These are phyloP conservation scores for Cheilosia variabilis DNA, from an alignment of 2,888 invertebrate genomes.

Conservation along the genomic window DNA sequence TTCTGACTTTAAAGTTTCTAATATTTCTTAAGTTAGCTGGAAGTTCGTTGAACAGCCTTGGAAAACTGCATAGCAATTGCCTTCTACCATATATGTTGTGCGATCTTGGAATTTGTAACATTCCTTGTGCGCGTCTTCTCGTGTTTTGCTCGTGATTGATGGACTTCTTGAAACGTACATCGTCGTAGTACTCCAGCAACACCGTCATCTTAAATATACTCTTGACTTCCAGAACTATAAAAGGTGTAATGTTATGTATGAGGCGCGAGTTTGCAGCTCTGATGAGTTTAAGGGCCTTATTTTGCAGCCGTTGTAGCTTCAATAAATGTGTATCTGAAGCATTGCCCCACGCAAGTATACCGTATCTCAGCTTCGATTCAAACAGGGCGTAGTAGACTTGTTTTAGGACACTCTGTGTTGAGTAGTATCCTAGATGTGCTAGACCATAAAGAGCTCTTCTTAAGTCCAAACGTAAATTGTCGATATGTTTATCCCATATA, in stretches of 20 bases:
- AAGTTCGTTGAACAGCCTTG: not conserved
- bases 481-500: not conserved
- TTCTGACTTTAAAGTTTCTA: not conserved
- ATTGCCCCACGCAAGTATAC: constrained; percentile 5
- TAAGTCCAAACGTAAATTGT: constrained; percentile 3
- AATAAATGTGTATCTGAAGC: not conserved
- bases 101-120: not conserved
- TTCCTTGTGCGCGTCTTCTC: not conserved
- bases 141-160: not conserved
- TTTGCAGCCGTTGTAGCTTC: constrained; percentile 1
- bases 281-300: constrained; percentile 1
- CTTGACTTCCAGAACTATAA: not conserved
- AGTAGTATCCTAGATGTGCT: constrained; percentile 2
- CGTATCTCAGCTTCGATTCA: constrained; percentile 13
- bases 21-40: not conserved
- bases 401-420: not conserved
- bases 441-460: constrained; percentile 8
- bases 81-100: not conserved
- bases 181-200: not conserved
- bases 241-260: not conserved
- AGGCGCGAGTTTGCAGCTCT: not conserved
- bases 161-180: not conserved
- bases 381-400: constrained; percentile 8
- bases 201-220: constrained; percentile 1
- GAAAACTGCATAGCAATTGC: not conserved